Evolutionary conservation across 92 coral and sea anemone species (phyloP), one percentile per base, ranked within the genome.

Genomic region (Phenganax marumi): DNA sequence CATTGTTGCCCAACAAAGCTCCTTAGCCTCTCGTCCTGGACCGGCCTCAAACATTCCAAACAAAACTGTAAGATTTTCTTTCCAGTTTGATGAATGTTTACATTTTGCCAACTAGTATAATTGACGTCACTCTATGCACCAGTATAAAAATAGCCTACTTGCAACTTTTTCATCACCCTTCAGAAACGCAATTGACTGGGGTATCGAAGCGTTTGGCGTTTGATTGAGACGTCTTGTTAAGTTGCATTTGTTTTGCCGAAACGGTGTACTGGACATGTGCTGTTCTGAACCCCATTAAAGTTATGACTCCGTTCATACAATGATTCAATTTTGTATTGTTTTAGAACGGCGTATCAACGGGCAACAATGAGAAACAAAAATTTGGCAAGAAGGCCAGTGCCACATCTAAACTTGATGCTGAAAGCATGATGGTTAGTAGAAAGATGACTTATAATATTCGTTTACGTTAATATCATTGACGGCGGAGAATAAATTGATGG

Each of bases 1-100:
- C n/a, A 92, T 95, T 56, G 97, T 93, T 52, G 98, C 93, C 68
- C 91, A 95, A 88, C 58, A 19, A 72, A 48, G 50, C 7, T 69
- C 75, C 6, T 49, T 69, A 46, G 52, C 57, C 19, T 19, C 57
- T 33, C 77, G 77, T 19, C 14, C 58, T 46, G 77, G 25, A 19
- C 55, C 11, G 39, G 18, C 57, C 8, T 52, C 58, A 72, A 46
- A 51, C 13, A 3, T 70, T 6, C 47, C 77, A 48, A 72, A 17
- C 50, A 53, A 66, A 66, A 66, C 72, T 7, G 72, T 66, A 66
- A 25, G 72, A 39, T 0, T 66, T 66, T 25, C 50, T 6, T 62
- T 62, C 43, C 43, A 6, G 43, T 33, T 33, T 33, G 43, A 5
- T 33, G 2, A 33, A 5, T 19, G 10, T 58, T 58, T 58, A 13